A percentile compares a stretch with the other conserved stretches of the same genome.
Conservation (phyloP, 1,140 invertebrate species). For the Sycophila sp. region DNA sequence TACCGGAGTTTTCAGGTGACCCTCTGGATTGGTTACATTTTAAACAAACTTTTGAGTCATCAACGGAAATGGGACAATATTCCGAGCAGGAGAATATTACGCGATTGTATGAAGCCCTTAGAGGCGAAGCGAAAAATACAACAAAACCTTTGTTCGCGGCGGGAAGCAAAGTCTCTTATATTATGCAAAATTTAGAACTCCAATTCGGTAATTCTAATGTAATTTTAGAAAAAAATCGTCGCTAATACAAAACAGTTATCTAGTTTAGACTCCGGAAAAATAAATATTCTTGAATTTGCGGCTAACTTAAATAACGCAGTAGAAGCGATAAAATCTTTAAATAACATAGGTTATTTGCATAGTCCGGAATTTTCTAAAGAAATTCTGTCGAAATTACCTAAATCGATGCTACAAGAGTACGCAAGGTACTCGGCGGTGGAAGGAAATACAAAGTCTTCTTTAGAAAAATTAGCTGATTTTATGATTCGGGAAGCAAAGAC, state of each 20-base stretch:
- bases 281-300: too few species aligned
- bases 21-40: slow-evolving; percentile 11
- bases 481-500: background rate
- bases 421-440: background rate
- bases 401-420: background rate
- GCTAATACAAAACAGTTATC: too few species aligned
- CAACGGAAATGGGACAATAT: background rate
- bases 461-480: too few species aligned
- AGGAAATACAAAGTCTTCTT: background rate
- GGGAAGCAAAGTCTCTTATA: too few species aligned
- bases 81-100: background rate
- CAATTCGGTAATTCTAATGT: too few species aligned
- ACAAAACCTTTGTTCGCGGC: too few species aligned
- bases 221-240: too few species aligned
- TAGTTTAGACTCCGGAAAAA: too few species aligned
- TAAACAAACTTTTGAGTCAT: background rate
- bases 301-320: too few species aligned
- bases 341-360: background rate
- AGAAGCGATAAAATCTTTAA: background rate
- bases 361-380: background rate
- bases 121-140: background rate
- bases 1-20: slow-evolving; percentile 1
- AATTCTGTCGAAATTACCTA: too few species aligned
- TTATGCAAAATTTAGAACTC: too few species aligned
- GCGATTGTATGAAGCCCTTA: background rate